Base-by-base conservation (phyloP, 2,113 vertebrate species). In the Solenodon paradoxus region DNA sequence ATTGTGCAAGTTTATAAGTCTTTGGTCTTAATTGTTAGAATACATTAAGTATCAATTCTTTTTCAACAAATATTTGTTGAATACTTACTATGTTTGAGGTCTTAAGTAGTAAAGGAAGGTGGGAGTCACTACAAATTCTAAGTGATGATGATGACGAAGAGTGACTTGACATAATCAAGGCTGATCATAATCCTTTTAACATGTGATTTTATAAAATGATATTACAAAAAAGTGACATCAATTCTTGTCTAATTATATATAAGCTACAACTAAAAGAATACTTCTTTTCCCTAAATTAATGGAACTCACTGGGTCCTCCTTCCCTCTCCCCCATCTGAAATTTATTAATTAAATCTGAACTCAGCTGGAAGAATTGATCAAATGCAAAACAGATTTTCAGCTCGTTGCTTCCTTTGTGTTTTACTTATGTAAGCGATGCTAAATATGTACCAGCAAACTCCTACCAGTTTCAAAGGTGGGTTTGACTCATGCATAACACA, bases 301-400 rank as follows among this genome's bases (percentile, higher is more conserved):
- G 32, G 32, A 79, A 64, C 32, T 90, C 64, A 45, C 30, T 61
- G 5, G 63, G 66, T 78, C 26, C 7, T 75, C 68, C 10, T 92
- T 61, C 19, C 35, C 53, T 95, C 64, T 71, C 45, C n/a, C 2
- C 4, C 7, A 55, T 47, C 75, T 78, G 12, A 88, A 90, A 71
- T 96, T 66, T 78, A 42, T 95, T 61, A 93, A 91, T 95, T 68
- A 75, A 92, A 83, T 97, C 38, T 88, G 17, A 22, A 42, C 64
- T 69, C 35, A 55, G 19, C 24, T 45, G 69, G 63, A 66, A 74
- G 24, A 74, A 80, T 68, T 61, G 35, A 53, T 38, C n/a, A 24
- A 92, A n/a, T 82, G 26, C 66, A 92, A 92, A 77, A 80, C 20
- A 81, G 35, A 91, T 71, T 81, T 87, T 87, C 40, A 88, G 19